Evolutionary conservation across 2,797 vertebrate species (phyloP), one percentile per base, ranked within the genome.

Genomic region (Chanos chanos): DNA sequence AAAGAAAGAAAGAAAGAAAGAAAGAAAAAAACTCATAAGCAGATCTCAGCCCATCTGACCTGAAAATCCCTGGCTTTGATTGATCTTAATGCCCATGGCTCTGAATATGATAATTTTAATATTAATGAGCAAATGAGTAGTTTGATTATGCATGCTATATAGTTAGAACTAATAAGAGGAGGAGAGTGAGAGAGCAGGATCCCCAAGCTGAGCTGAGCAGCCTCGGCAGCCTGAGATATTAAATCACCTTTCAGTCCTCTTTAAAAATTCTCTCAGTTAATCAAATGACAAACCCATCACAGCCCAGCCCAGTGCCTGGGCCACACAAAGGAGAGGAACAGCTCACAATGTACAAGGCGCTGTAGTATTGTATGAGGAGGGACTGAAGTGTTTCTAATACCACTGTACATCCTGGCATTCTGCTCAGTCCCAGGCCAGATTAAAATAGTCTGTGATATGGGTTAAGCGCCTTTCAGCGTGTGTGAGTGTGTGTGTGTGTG

Each of bases 121-220:
- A 99, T 99, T 99, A 99, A 98, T 99, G 96, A 98, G 95, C 94
- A 98, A 98, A 99, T 99, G 95, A 99, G 95, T 93, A 95, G 94
- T 97, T 99, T 99, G 99, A 99, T 99, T 99, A 99, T 99, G 96
- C 96, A 98, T 97, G 95, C 94, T 95, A 96, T 99, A 98, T 97
- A 99, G 96, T 99, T 97, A 97, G 95, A 99, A 96, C 95, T 99
- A 99, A 99, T 99, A 99, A 97, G 95, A 94, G 97, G 93, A 94
- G 82, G 76, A 62, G 60, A 56, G 47, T 49, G 66, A 91, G 91
- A 89, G 91, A 90, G 87, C 90, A 90, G 89, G 91, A 91, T 92
- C 90, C 89, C 91, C 92, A 90, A 93, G 94, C 92, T 92, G 90
- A 92, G 91, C 90, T 94, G 93, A 94, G 94, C 94, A 97, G 94